These are phyloP conservation scores for Nomada lathburiana DNA, from an alignment of 2,888 invertebrate species.

Conservation along the genomic window DNA sequence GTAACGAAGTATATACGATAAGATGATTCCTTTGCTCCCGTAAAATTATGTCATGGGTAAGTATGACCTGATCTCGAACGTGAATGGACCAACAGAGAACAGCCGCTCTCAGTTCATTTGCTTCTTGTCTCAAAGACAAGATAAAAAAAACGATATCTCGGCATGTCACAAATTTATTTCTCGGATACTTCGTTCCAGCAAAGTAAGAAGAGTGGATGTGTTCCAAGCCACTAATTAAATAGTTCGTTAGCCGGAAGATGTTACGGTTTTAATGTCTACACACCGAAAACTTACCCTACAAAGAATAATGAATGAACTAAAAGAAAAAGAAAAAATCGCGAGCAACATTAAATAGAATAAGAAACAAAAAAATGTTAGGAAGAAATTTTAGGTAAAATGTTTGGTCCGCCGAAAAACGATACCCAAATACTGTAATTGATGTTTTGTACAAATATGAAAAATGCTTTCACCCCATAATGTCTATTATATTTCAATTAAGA, in stretches of 20 bases:
- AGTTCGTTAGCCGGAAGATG: neutral
- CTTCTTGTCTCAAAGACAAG: neutral
- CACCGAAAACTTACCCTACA: constrained; percentile 38
- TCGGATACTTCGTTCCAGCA: neutral
- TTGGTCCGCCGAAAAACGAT: no score
- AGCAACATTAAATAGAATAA: no score
- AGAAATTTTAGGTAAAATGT: no score
- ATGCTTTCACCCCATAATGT: no score
- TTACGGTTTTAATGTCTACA: constrained; percentile 25
- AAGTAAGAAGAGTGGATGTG: neutral
- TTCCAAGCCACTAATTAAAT: neutral
- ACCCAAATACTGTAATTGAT: no score
- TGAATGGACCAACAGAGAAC: constrained; percentile 37
- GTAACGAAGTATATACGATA: neutral
- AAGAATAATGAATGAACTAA: neutral
- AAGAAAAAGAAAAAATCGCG: constrained; percentile 4
- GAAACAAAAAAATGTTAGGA: no score
- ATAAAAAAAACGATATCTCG: constrained; percentile 7
- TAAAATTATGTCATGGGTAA: constrained; percentile 40
- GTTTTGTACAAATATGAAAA: no score
- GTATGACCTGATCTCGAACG: constrained; percentile 18
- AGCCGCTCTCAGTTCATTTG: constrained; percentile 1
- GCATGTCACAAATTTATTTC: neutral
- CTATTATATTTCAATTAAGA: no score
- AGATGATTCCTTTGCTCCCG: neutral